Conservation (phyloP, 1,140 invertebrate genomes). For the Capitella teleta region DNA sequence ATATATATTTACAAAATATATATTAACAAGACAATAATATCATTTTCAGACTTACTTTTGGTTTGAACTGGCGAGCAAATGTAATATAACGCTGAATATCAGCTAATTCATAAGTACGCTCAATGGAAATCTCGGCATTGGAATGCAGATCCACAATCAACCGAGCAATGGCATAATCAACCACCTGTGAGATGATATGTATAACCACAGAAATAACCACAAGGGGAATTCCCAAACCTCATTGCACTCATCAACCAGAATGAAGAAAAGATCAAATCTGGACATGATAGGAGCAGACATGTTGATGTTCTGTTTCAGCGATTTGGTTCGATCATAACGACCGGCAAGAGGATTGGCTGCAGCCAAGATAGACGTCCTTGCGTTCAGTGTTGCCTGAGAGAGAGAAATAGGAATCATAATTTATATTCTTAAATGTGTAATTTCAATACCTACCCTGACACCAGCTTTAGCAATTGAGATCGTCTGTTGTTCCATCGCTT, state of each 20-base stretch:
- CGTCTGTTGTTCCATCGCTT: slow-evolving; percentile 99
- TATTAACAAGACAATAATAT: not conserved
- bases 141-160: slow-evolving; percentile 92
- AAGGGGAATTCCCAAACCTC: slow-evolving; percentile 50
- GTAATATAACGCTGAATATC: slow-evolving; percentile 82
- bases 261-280: slow-evolving; percentile 97
- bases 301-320: slow-evolving; percentile 86
- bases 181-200: slow-evolving; percentile 44
- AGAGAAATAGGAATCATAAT: not conserved
- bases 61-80: slow-evolving; percentile 93
- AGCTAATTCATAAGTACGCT: slow-evolving; percentile 41
- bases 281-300: slow-evolving; percentile 98
- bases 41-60: too few species aligned
- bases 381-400: slow-evolving; percentile 75
- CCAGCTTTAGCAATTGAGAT: slow-evolving; percentile 98
- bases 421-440: not conserved
- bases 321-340: slow-evolving; percentile 86
- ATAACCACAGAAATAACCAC: not conserved
- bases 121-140: slow-evolving; percentile 60
- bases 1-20: too few species aligned
- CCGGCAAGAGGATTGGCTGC: slow-evolving; percentile 96
- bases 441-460: slow-evolving; percentile 56
- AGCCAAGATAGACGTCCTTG: slow-evolving; percentile 92
- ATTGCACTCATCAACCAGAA: slow-evolving; percentile 90
- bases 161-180: slow-evolving; percentile 90